phyloP scores from a whole-genome alignment of 2,113 vertebrate species.

The Lagopus leucura region DNA sequence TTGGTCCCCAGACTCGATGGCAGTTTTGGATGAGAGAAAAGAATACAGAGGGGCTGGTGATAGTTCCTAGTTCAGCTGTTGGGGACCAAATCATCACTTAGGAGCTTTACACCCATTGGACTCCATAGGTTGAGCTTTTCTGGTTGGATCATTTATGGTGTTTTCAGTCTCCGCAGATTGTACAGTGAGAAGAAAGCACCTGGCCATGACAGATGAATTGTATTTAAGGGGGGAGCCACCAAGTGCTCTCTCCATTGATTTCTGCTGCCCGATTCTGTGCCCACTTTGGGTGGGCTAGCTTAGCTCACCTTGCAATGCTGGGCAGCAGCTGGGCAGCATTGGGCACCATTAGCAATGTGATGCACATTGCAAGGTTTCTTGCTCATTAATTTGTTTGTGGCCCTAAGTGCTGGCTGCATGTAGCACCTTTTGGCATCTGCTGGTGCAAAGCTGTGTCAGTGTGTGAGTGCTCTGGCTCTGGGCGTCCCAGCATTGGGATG shows the following conservation, averaged over 20 bases:
- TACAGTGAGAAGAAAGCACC: neutral
- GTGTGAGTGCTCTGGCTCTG: neutral
- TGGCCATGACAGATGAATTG: accelerated
- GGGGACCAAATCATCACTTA: neutral
- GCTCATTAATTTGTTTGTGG: neutral
- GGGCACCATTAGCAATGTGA: accelerated
- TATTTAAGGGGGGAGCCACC: neutral
- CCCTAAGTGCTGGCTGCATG: too few species aligned
- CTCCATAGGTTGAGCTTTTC: neutral
- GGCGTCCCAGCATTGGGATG: too few species aligned
- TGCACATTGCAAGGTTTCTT: neutral
- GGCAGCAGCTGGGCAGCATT: accelerated
- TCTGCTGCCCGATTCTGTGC: accelerated
- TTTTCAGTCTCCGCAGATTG: neutral
- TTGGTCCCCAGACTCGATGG: neutral
- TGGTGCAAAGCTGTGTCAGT: neutral
- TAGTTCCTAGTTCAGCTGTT: neutral
- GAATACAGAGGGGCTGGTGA: accelerated
- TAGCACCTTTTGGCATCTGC: neutral
- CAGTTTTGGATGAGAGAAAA: neutral
- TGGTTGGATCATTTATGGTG: neutral
- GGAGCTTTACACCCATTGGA: neutral
- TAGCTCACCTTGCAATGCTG: accelerated
- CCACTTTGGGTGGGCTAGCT: too few species aligned
- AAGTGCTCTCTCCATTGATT: neutral